Conservation (phyloP, 1,140 invertebrate species). For the Limonius californicus region DNA sequence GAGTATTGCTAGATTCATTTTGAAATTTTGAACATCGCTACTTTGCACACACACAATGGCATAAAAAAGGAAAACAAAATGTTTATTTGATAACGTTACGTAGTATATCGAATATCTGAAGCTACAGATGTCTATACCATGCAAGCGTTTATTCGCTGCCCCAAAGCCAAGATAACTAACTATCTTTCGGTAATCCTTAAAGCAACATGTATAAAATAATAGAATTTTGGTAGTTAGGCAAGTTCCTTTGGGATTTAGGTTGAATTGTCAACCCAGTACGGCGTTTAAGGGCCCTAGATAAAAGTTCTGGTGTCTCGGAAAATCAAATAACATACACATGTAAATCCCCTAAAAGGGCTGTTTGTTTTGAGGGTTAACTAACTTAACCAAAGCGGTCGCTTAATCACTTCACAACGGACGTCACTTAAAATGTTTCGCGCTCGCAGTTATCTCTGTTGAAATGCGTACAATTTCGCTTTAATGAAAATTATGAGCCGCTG, state of each 20-base stretch:
- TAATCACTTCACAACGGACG: conserved; percentile 1
- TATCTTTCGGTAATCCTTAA: no score
- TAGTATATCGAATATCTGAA: no score
- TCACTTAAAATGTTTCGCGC: background rate
- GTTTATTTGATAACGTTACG: no score
- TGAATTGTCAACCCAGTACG: background rate
- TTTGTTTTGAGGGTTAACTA: conserved; percentile 1
- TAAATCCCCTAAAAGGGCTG: background rate
- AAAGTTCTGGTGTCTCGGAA: background rate
- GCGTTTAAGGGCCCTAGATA: background rate
- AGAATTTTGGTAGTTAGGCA: no score
- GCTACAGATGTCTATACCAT: no score
- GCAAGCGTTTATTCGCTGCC: no score
- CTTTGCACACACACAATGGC: no score
- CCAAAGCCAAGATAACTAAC: no score
- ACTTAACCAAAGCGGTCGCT: conserved; percentile 1
- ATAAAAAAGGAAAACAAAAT: no score
- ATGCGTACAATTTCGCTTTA: background rate
- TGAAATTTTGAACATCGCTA: no score
- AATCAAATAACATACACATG: conserved; percentile 1
- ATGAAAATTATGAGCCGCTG: background rate
- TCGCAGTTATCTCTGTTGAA: background rate
- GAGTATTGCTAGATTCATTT: no score
- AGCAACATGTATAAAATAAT: no score
- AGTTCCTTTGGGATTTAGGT: background rate